Percentiles rank a stretch among this genome's conserved stretches.
Evolutionary conservation across 2,797 vertebrate genomes (phyloP).

Genomic region (Mus caroli): DNA sequence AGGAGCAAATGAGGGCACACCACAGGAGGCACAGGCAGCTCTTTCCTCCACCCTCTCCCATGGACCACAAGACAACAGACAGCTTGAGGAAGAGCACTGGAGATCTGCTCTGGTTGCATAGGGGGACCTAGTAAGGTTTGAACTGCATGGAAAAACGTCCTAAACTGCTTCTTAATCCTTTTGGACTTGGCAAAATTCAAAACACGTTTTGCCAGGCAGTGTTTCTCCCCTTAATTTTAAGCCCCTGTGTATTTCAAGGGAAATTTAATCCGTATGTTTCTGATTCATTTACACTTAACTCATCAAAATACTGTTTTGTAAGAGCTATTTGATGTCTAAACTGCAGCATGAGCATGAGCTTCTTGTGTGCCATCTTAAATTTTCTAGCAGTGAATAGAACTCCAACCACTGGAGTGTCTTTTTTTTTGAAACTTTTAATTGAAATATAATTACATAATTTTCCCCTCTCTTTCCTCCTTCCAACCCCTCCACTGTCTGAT

Average conservation of each 20-base stretch:
- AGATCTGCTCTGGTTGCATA: slow-evolving; percentile 52
- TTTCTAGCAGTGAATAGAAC: slow-evolving; percentile 58
- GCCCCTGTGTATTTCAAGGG: slow-evolving; percentile 81
- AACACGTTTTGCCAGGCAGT: slow-evolving; percentile 78
- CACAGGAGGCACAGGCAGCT: not conserved
- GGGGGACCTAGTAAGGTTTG: slow-evolving; percentile 41
- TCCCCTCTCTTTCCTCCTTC: not conserved
- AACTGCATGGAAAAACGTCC: slow-evolving; percentile 76
- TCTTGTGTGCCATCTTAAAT: slow-evolving; percentile 44
- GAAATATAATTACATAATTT: not conserved
- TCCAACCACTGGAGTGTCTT: slow-evolving; percentile 49
- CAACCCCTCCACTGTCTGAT: not conserved
- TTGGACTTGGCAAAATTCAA: slow-evolving; percentile 81
- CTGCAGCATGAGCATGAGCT: slow-evolving; percentile 47
- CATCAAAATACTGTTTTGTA: slow-evolving; percentile 81
- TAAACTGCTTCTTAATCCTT: slow-evolving; percentile 83
- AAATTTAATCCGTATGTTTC: slow-evolving; percentile 83
- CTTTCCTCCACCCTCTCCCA: not conserved
- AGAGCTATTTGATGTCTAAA: slow-evolving; percentile 80
- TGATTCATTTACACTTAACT: slow-evolving; percentile 85
- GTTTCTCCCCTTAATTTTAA: slow-evolving; percentile 79
- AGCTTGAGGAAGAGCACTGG: slow-evolving; percentile 29
- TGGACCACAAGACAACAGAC: not conserved
- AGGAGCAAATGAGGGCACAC: slow-evolving; percentile 27
- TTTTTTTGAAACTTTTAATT: slow-evolving; percentile 20